Evolutionary conservation across 2,888 invertebrate genomes (phyloP), one percentile per base, ranked within the genome.

Genomic region (Zaprionus lineosus): DNA sequence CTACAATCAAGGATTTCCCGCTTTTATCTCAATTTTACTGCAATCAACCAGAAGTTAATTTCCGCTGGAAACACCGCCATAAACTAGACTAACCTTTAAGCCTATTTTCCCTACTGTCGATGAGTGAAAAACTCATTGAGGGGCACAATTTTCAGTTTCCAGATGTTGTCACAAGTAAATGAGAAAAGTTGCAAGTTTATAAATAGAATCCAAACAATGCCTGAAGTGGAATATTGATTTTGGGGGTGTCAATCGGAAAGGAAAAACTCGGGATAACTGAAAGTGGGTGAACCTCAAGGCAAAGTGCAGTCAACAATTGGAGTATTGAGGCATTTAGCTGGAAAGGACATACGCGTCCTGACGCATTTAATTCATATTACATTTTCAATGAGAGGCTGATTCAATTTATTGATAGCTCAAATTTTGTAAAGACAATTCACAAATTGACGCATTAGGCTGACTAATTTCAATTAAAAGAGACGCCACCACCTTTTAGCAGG

Each of bases 331-430:
- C n/a, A 5, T 26, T 59, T 43, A 60, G 37, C 51, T 28, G 33
- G 43, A 61, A 60, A 44, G 44, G 51, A 59, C 48, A 39, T 12
- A 3, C 5, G 8, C 6, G 4, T 8, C 9, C n/a, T 18, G 15
- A 15, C 11, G 11, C 24, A 24, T 8, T 15, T 33, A 11, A 15
- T 36, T 34, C 9, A 12, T 57, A 26, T 6, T 39, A 9, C 40
- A 29, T 8, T 3, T 21, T 26, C 24, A 47, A 53, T 44, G 58
- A 33, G 37, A 64, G 51, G 29, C 41, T 37, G 52, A 74, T 82
- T 82, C 34, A 68, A 71, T 71, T 71, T 68, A 78, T 65, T 71
- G 71, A 77, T 59, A 56, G 58, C 41, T 61, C 29, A 43, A 28
- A 51, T 24, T 39, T n/a, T 8, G 40, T 18, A 34, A n/a, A 39